Percentiles rank a stretch among this genome's conserved stretches.
Evolutionary conservation across 2,113 vertebrate species (phyloP).

Genomic region (Syrmaticus mikado): DNA sequence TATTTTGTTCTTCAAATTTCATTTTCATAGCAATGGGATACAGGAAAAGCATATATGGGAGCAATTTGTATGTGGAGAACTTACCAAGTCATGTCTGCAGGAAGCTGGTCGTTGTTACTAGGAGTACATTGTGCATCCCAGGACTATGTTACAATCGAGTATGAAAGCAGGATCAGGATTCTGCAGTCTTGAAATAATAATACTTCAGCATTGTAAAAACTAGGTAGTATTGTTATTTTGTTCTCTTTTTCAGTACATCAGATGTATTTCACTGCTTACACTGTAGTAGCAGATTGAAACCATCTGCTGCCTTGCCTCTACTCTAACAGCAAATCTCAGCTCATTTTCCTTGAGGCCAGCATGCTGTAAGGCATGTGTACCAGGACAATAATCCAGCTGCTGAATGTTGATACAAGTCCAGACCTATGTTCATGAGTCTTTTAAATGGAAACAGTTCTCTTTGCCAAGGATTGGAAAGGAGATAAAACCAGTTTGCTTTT

Average conservation of each 20-base stretch:
- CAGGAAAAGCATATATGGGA: background rate
- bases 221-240: constrained; percentile 69
- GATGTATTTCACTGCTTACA: constrained; percentile 81
- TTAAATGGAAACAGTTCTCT: constrained; percentile 55
- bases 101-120: constrained; percentile 41
- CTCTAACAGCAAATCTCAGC: constrained; percentile 61
- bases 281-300: constrained; percentile 88
- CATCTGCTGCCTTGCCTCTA: constrained; percentile 84
- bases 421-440: constrained; percentile 55
- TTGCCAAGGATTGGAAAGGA: constrained; percentile 47
- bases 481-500: constrained; percentile 62
- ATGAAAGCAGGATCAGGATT: constrained; percentile 66
- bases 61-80: constrained; percentile 35
- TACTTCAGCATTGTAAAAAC: constrained; percentile 57
- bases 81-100: background rate
- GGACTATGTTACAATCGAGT: constrained; percentile 3
- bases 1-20: background rate
- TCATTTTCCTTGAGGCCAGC: constrained; percentile 66
- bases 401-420: constrained; percentile 49
- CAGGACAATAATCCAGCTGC: constrained; percentile 76
- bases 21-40: background rate
- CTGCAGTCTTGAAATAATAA: constrained; percentile 71
- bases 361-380: constrained; percentile 42
- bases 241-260: constrained; percentile 55
- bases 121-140: constrained; percentile 19